Percentiles rank a stretch among this genome's conserved stretches.
Conservation (phyloP, 2,113 vertebrate genomes). For the Menidia beryllina region DNA sequence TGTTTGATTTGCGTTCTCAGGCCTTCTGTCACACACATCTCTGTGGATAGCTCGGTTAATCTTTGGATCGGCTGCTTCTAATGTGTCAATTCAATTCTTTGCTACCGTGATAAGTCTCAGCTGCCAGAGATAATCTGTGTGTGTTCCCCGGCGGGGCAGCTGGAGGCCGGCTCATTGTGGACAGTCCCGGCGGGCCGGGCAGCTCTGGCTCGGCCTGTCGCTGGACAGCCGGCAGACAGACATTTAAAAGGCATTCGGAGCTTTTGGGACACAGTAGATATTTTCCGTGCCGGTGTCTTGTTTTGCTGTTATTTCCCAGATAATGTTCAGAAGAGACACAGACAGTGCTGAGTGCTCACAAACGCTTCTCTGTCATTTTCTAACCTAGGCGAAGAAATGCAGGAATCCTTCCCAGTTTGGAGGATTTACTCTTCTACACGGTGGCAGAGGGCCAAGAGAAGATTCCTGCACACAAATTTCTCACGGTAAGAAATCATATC, state of each 20-base stretch:
- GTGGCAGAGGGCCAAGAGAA: constrained; percentile 82
- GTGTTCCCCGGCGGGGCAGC: constrained; percentile 28
- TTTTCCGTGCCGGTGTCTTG: too few species aligned
- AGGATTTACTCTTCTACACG: constrained; percentile 94
- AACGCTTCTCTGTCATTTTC: not conserved
- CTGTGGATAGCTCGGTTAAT: not conserved
- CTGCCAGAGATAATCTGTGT: constrained; percentile 36
- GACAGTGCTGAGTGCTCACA: not conserved
- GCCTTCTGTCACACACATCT: not conserved
- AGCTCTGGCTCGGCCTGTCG: not conserved
- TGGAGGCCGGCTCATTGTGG: constrained; percentile 1
- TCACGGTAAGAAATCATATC: constrained; percentile 93
- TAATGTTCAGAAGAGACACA: not conserved
- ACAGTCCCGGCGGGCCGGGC: not conserved
- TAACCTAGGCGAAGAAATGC: constrained; percentile 83
- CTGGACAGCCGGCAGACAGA: too few species aligned
- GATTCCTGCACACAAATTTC: constrained; percentile 84
- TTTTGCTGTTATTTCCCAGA: not conserved
- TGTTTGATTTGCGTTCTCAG: not conserved
- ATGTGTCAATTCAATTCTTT: constrained; percentile 11
- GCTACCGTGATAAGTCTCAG: constrained; percentile 40
- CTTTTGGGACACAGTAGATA: too few species aligned
- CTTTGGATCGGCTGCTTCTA: constrained; percentile 12
- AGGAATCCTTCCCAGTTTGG: constrained; percentile 90
- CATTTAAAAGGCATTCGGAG: too few species aligned